Evolutionary conservation across 2,888 invertebrate species (phyloP).

Genomic region (Auanema freiburgensis): DNA sequence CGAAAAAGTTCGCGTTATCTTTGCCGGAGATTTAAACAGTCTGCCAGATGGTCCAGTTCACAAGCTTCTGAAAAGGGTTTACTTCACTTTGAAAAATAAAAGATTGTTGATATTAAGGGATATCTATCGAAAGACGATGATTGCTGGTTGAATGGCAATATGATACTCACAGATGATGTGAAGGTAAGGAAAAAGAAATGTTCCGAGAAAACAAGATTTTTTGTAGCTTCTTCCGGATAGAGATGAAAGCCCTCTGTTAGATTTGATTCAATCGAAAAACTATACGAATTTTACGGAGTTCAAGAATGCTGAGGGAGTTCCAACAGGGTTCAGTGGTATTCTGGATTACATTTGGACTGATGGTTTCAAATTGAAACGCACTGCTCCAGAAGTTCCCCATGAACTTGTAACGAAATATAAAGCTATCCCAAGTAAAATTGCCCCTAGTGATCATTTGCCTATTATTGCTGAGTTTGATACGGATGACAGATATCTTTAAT

Average conservation of each 20-base stretch:
- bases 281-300: conserved; percentile 40
- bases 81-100: too few relatives aligned
- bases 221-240: neutral
- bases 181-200: neutral
- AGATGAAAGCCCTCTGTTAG: neutral
- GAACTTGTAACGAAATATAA: conserved; percentile 77
- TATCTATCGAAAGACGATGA: conserved; percentile 72
- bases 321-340: conserved; percentile 31
- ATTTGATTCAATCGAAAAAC: conserved; percentile 23
- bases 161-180: neutral
- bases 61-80: conserved; percentile 74
- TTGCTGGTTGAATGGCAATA: conserved; percentile 79
- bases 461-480: conserved; percentile 70
- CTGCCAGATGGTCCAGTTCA: conserved; percentile 76
- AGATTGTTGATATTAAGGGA: too few relatives aligned
- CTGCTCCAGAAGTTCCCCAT: conserved; percentile 69
- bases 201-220: neutral
- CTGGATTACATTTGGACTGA: conserved; percentile 41
- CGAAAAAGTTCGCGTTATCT: conserved; percentile 69
- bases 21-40: conserved; percentile 92
- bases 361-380: conserved; percentile 12
- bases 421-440: conserved; percentile 84
- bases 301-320: neutral
- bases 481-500: too few relatives aligned
- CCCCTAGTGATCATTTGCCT: conserved; percentile 92